Evolutionary conservation across 2,888 invertebrate species (phyloP).

Genomic region (Erebia ligea): DNA sequence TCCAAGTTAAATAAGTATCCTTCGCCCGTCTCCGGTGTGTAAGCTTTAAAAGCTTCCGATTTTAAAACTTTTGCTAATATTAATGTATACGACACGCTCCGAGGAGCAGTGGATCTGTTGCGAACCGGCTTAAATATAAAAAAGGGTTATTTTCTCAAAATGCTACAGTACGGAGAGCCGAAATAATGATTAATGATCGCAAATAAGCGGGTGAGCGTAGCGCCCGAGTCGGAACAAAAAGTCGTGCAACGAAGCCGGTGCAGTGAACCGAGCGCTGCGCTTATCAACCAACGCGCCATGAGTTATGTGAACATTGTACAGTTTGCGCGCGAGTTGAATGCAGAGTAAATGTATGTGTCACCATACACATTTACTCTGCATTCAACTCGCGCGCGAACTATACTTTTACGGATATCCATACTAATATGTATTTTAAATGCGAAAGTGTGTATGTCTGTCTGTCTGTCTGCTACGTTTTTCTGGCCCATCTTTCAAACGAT

Average conservation of each 20-base stretch:
- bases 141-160: slow-evolving; percentile 81
- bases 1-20: neutral
- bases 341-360: too few relatives aligned
- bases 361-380: too few relatives aligned
- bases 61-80: slow-evolving; percentile 10
- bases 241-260: slow-evolving; percentile 53
- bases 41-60: neutral
- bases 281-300: slow-evolving; percentile 22
- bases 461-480: too few relatives aligned
- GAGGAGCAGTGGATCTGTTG: slow-evolving; percentile 48
- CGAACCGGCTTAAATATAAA: slow-evolving; percentile 61
- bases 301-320: slow-evolving; percentile 22
- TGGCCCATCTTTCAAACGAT: too few relatives aligned
- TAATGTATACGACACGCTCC: slow-evolving; percentile 52
- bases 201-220: slow-evolving; percentile 80
- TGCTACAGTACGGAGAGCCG: slow-evolving; percentile 71
- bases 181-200: slow-evolving; percentile 83
- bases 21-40: neutral
- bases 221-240: slow-evolving; percentile 66
- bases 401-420: slow-evolving; percentile 7
- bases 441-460: too few relatives aligned
- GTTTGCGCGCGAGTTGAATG: too few relatives aligned
- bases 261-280: slow-evolving; percentile 61
- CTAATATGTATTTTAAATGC: too few relatives aligned
- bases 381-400: too few relatives aligned